Conservation (phyloP, 2,888 invertebrate genomes). For the Ecliptopera silaceata region DNA sequence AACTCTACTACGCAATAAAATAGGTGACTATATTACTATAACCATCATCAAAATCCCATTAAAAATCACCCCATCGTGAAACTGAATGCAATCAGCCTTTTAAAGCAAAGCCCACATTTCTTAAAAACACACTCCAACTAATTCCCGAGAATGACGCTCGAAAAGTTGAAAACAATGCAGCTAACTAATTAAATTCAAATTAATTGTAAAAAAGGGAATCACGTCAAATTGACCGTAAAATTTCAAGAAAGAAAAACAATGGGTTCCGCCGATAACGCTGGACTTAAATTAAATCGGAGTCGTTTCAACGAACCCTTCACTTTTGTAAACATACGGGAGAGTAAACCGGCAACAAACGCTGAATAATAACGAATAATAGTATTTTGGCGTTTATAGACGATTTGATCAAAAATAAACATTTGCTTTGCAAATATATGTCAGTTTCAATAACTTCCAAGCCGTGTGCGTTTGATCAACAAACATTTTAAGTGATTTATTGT, state of each 20-base stretch:
- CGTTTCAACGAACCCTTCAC: constrained; percentile 78
- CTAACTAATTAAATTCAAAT: constrained; percentile 80
- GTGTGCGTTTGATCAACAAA: too few relatives aligned
- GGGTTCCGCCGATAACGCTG: constrained; percentile 75
- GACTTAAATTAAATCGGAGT: constrained; percentile 81
- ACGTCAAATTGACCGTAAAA: constrained; percentile 82
- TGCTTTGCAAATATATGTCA: too few relatives aligned
- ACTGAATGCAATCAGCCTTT: constrained; percentile 11
- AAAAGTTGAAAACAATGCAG: constrained; percentile 52
- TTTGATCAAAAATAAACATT: too few relatives aligned
- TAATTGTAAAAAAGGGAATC: constrained; percentile 76
- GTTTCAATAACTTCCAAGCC: too few relatives aligned
- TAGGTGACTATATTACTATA: too few relatives aligned
- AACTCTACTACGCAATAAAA: too few relatives aligned
- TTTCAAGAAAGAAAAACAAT: constrained; percentile 82
- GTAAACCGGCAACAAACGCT: constrained; percentile 8
- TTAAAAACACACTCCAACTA: constrained; percentile 19
- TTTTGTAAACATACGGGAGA: constrained; percentile 51
- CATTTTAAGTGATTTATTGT: too few relatives aligned
- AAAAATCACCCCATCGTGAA: constrained; percentile 12
- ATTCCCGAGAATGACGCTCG: constrained; percentile 34
- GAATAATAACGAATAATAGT: too few relatives aligned
- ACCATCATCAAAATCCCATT: neutral
- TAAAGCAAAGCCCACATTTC: constrained; percentile 14
- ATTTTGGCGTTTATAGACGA: too few relatives aligned